Evolutionary conservation across 2,888 invertebrate genomes (phyloP).

Genomic region (Chelonus formosanus): DNA sequence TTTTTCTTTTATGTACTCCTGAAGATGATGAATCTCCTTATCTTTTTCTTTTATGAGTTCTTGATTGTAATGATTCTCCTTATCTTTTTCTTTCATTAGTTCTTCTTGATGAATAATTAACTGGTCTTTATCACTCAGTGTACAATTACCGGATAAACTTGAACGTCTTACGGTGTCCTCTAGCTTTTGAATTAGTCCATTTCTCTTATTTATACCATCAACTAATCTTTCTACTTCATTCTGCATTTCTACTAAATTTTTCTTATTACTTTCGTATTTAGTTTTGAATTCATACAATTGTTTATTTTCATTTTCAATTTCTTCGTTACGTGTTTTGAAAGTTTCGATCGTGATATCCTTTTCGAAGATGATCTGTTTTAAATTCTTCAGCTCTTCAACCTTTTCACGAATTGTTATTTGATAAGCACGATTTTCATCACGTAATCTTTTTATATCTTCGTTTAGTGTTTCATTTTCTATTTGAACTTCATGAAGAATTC

Average conservation of each 20-base stretch:
- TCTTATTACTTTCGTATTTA: conserved; percentile 58
- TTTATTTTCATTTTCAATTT: conserved; percentile 58
- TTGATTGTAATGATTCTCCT: conserved; percentile 69
- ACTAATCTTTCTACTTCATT: conserved; percentile 53
- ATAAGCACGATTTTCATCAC: conserved; percentile 58
- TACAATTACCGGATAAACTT: conserved; percentile 50
- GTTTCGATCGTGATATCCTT: conserved; percentile 56
- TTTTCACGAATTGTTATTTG: conserved; percentile 66
- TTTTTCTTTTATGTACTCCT: conserved; percentile 68
- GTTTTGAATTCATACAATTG: conserved; percentile 64
- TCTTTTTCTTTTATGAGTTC: conserved; percentile 73
- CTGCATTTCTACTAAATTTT: conserved; percentile 48
- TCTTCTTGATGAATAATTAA: conserved; percentile 73
- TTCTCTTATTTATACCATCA: conserved; percentile 55
- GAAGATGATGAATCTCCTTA: conserved; percentile 73
- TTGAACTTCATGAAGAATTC: conserved; percentile 69
- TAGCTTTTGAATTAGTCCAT: conserved; percentile 53
- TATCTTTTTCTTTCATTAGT: conserved; percentile 67
- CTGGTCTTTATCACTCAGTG: conserved; percentile 71
- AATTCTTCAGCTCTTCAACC: conserved; percentile 66
- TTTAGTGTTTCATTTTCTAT: conserved; percentile 68
- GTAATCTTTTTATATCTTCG: conserved; percentile 68
- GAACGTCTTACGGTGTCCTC: conserved; percentile 57
- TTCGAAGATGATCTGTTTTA: conserved; percentile 62
- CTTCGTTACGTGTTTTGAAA: conserved; percentile 50